Percentiles rank a stretch among this genome's conserved stretches.
Conservation (phyloP, 2,797 vertebrate species). For the Coregonus ussuriensis region DNA sequence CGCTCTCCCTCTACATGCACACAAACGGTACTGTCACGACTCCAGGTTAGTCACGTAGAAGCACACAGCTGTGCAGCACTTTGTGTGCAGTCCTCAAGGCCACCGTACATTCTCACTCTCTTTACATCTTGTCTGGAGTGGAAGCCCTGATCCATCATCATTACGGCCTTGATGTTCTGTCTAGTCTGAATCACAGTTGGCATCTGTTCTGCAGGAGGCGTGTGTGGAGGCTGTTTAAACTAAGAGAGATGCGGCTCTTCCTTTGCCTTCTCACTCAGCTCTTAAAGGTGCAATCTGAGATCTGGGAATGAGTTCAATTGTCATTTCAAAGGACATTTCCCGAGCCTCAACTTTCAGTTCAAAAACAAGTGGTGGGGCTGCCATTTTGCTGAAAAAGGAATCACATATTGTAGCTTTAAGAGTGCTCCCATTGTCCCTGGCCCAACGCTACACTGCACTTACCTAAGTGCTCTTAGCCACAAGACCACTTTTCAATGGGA, state of each 20-base stretch:
- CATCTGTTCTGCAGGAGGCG: background rate
- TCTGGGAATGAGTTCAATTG: background rate
- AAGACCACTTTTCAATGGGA: no score
- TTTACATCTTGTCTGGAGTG: background rate
- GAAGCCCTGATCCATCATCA: background rate
- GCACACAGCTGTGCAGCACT: background rate
- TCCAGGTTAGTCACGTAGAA: background rate
- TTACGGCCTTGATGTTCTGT: background rate
- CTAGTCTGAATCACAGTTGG: constrained; percentile 15
- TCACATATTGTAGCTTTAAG: background rate
- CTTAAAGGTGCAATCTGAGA: no score
- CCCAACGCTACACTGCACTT: no score
- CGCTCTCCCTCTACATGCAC: background rate
- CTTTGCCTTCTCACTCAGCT: no score
- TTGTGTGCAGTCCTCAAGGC: background rate
- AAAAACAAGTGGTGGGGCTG: background rate
- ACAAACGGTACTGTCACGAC: constrained; percentile 4
- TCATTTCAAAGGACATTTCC: background rate
- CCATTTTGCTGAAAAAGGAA: background rate
- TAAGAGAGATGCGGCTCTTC: background rate
- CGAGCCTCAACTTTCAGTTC: background rate
- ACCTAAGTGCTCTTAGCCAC: no score
- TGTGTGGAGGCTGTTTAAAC: background rate
- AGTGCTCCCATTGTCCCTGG: background rate
- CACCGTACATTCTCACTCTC: background rate